These are phyloP conservation scores for Cyrtorhinus lividipennis DNA, from an alignment of 1,140 invertebrate genomes.

Conservation along the genomic window DNA sequence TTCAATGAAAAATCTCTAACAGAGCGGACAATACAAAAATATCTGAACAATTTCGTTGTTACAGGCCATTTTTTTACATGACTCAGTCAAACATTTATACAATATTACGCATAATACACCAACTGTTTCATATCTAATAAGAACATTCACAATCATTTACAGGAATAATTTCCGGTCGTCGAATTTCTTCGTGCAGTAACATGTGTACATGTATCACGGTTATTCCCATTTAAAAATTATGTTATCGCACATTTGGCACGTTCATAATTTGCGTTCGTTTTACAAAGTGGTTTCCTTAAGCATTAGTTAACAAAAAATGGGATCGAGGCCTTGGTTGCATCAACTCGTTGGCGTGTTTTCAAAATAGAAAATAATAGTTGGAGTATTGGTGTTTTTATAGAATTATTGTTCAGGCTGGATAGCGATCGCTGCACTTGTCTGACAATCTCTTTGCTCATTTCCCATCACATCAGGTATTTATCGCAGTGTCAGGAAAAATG, in stretches of 20 bases:
- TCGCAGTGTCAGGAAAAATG: too few relatives aligned
- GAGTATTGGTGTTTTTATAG: too few relatives aligned
- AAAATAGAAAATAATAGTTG: not conserved
- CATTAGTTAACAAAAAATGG: not conserved
- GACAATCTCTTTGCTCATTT: too few relatives aligned
- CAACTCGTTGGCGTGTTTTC: too few relatives aligned
- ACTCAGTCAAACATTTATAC: conserved; percentile 2
- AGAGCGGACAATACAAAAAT: not conserved
- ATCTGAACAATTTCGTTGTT: conserved; percentile 2
- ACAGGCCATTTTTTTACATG: not conserved
- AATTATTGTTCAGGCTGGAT: too few relatives aligned
- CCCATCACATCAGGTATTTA: too few relatives aligned
- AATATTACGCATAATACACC: not conserved
- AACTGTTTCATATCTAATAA: not conserved
- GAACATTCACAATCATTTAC: not conserved
- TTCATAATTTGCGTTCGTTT: not conserved
- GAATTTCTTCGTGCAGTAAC: not conserved
- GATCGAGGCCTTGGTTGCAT: too few relatives aligned
- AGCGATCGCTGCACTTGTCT: too few relatives aligned
- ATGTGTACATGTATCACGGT: not conserved
- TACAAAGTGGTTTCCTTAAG: not conserved
- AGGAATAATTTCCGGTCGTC: not conserved
- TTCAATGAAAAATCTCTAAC: too few relatives aligned
- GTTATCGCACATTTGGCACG: not conserved
- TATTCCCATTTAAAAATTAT: not conserved